Base-by-base conservation (phyloP, 2,113 vertebrate genomes). In the Clarias batrachus region DNA sequence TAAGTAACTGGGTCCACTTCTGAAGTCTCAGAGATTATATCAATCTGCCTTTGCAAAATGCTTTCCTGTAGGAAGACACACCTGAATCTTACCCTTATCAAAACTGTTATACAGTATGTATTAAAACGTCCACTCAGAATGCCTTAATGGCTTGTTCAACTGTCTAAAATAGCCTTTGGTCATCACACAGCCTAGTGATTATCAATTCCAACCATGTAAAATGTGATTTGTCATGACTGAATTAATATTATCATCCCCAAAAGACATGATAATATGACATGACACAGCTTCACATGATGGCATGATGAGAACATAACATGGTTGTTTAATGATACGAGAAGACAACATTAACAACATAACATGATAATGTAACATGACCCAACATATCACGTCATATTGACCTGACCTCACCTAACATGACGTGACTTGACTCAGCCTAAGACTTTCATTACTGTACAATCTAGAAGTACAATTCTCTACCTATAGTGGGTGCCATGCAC, bases 401-500 rank as follows among this genome's bases (percentile, higher is more conserved):
- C 48, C 48, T 48, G 48, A 48, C 48, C 6, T 41, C 27, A 80
- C 52, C 2, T 52, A 23, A n/a, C 33, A 33, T 71, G 68, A 33
- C 2, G 30, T 78, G 52, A 78, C 12, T 3, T 30, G 3, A 30
- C 14, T 9, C 66, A 23, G 17, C 41, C 3, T 30, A 11, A 56
- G 1, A 23, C 23, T 37, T 60, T 21, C 3, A 12, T 23, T 33
- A 57, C 17, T 30, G 4, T 21, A 6, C 1, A 1, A n/a, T 30
- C 8, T 54, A 70, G 52, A 57, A 37, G 2, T n/a, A 25, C 0
- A 6, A 0, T 14, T 16, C 30, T 94, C 96, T 93, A 99, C 98
- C 96, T 92, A 93, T 84, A 63, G 92, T 63, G 0, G 96, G 95
- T 0, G 96, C 96, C 92, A 97, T 91, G 60, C 98, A 99, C 89